phyloP scores from a whole-genome alignment of 2,797 vertebrate genomes.

The Bryconaethiops microstoma region DNA sequence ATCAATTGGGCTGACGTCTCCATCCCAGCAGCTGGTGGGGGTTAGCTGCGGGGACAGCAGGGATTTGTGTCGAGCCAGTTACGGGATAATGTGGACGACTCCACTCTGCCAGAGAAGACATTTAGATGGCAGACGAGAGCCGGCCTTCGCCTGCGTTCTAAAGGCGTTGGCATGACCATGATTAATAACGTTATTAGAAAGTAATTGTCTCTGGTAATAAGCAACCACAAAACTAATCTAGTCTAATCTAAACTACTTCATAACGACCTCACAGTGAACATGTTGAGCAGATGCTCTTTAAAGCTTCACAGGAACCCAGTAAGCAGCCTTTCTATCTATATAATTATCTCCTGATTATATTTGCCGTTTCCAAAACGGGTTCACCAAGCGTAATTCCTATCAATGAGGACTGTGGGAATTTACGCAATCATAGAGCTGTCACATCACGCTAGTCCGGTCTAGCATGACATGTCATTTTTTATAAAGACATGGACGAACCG shows the following conservation, averaged over 20 bases:
- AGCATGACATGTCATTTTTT: not conserved
- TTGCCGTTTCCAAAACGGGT: not conserved
- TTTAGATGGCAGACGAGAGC: slow-evolving; percentile 32
- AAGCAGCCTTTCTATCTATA: not conserved
- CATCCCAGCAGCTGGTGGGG: slow-evolving; percentile 43
- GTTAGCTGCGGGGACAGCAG: slow-evolving; percentile 29
- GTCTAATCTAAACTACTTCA: not conserved
- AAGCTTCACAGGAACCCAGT: not conserved
- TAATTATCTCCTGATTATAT: slow-evolving; percentile 23
- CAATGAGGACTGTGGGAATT: slow-evolving; percentile 20
- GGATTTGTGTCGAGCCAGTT: slow-evolving; percentile 39
- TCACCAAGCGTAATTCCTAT: not conserved
- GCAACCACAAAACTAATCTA: not conserved
- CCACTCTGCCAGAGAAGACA: slow-evolving; percentile 28
- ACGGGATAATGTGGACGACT: slow-evolving; percentile 35
- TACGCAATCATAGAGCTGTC: not conserved
- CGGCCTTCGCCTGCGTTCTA: not conserved
- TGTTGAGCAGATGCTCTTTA: not conserved
- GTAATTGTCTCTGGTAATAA: slow-evolving; percentile 10
- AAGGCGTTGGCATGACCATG: not conserved
- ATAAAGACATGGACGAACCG: not conserved
- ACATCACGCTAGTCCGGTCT: not conserved
- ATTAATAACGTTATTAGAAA: slow-evolving; percentile 22
- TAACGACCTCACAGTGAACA: not conserved
- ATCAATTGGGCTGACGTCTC: slow-evolving; percentile 43